A percentile compares a stretch with the other conserved stretches of the same genome.
These are phyloP conservation scores for Caenorhabditis sp. DNA, from an alignment of 2,888 invertebrate genomes.

Conservation along the genomic window DNA sequence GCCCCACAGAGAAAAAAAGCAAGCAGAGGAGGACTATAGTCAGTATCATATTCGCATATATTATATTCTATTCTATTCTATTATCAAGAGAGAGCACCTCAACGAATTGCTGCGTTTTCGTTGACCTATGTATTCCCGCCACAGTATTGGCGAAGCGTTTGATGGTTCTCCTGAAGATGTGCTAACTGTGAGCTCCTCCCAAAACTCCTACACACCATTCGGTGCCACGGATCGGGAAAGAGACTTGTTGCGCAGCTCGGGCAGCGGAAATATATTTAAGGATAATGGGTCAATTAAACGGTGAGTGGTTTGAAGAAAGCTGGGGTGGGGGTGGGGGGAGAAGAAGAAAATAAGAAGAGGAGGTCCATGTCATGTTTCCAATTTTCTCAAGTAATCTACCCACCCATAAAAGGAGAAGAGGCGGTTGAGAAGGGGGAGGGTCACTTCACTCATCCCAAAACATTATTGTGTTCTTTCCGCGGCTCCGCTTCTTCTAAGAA, in stretches of 20 bases:
- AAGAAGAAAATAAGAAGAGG: slow-evolving; percentile 16
- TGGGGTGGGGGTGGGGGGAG: slow-evolving; percentile 17
- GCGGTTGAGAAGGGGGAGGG: neutral
- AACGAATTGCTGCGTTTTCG: no score
- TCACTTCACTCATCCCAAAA: slow-evolving; percentile 2
- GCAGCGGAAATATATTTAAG: slow-evolving; percentile 68
- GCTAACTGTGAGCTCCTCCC: slow-evolving; percentile 59
- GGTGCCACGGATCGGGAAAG: slow-evolving; percentile 9
- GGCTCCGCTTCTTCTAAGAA: neutral
- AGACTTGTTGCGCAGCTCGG: slow-evolving; percentile 60
- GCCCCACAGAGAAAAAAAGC: neutral
- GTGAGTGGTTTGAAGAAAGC: slow-evolving; percentile 31
- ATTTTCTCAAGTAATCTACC: slow-evolving; percentile 63
- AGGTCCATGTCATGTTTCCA: slow-evolving; percentile 39
- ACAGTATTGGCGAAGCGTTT: slow-evolving; percentile 52
- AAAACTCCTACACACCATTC: slow-evolving; percentile 61
- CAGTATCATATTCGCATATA: neutral
- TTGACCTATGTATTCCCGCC: slow-evolving; percentile 52
- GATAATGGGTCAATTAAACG: slow-evolving; percentile 65
- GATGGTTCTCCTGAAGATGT: slow-evolving; percentile 37
- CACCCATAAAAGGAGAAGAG: slow-evolving; percentile 17
- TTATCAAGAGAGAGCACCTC: neutral
- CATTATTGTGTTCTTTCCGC: slow-evolving; percentile 12
- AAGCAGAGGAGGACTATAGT: slow-evolving; percentile 44
- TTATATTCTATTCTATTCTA: neutral